Evolutionary conservation across 2,888 invertebrate genomes (phyloP).

Genomic region (Junonia oenone): DNA sequence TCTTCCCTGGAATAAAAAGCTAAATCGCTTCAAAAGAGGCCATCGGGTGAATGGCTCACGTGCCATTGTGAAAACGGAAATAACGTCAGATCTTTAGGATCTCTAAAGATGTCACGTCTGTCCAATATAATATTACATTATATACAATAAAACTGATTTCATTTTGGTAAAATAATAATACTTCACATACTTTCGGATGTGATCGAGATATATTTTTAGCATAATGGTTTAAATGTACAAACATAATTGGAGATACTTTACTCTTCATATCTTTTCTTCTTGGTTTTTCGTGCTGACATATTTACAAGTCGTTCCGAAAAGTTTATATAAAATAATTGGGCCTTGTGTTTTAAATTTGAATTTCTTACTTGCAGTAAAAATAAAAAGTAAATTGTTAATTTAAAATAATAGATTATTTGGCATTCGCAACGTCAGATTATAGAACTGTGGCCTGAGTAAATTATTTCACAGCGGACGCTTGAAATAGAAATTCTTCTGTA

Average conservation of each 20-base stretch:
- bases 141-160: neutral
- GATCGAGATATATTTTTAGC: neutral
- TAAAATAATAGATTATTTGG: no score
- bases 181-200: neutral
- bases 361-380: no score
- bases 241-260: neutral
- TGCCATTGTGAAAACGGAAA: constrained; percentile 11
- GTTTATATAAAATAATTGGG: no score
- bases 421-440: neutral
- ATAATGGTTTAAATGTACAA: neutral
- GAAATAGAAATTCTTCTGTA: constrained; percentile 13
- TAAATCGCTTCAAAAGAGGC: constrained; percentile 13
- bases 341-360: no score
- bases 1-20: constrained; percentile 5
- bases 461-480: constrained; percentile 3
- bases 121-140: constrained; percentile 6
- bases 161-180: neutral
- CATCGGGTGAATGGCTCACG: constrained; percentile 12
- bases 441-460: neutral
- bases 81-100: constrained; percentile 4
- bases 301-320: no score
- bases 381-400: no score
- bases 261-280: neutral
- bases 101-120: constrained; percentile 6
- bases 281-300: neutral